A percentile compares a stretch with the other conserved stretches of the same genome.
phyloP scores from a whole-genome alignment of 2,797 vertebrate genomes.

The Helarctos malayanus region DNA sequence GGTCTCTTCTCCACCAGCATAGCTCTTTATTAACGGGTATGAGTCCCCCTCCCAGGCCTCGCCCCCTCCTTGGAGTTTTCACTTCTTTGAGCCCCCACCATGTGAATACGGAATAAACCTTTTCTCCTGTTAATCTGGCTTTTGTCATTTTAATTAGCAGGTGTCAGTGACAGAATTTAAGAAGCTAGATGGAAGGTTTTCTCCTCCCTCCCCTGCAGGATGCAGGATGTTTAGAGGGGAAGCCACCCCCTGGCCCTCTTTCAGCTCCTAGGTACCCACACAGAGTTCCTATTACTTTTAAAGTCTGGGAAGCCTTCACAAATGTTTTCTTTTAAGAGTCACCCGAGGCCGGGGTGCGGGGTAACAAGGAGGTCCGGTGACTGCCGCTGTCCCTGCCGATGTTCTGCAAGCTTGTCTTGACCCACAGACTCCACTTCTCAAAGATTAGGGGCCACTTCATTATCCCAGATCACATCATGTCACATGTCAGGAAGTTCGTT shows the following conservation, averaged over 20 bases:
- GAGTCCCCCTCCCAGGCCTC: not conserved
- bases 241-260: not conserved
- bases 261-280: not conserved
- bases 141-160: not conserved
- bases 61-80: not conserved
- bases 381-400: accelerated
- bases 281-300: not conserved
- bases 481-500: not conserved
- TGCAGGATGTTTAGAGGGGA: not conserved
- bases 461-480: not conserved
- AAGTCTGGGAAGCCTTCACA: not conserved
- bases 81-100: not conserved
- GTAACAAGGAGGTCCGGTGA: accelerated
- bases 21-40: not conserved
- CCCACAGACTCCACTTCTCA: not conserved
- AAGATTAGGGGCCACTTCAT: not conserved
- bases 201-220: not conserved
- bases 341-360: not conserved
- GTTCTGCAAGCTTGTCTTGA: not conserved
- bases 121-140: not conserved
- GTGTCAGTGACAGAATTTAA: not conserved
- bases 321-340: not conserved
- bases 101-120: not conserved
- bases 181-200: not conserved
- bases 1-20: not conserved